Evolutionary conservation across 2,888 invertebrate species (phyloP), one percentile per base, ranked within the genome.

Genomic region (Drosophila peninsularis): DNA sequence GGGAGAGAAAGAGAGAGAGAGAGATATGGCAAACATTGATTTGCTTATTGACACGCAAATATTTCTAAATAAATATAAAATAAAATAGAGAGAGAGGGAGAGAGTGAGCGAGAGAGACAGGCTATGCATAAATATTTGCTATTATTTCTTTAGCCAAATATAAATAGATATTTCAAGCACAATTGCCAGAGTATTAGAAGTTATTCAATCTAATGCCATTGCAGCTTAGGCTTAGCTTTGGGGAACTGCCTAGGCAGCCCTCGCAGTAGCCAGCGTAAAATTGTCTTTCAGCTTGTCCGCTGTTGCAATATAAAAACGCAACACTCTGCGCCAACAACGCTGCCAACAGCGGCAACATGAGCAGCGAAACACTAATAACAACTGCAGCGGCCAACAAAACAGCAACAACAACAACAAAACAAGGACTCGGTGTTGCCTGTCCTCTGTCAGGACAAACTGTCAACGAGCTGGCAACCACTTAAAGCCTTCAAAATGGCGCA

Each of bases 401-500:
- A 55, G 39, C 49, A 66, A 2, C 56, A 24, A 24, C 49, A 56
- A 36, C 24, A 44, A 56, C 55, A 58, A 57, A 56, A 62, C 49
- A 58, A 61, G 45, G 55, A 63, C 34, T 65, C 54, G 47, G 17
- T 44, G 58, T 47, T 63, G 67, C 60, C 60, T 61, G 72, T 64
- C 71, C 76, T 70, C 65, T 78, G 76, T 70, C 74, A 85, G 80
- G 78, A 86, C 87, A 76, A 89, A 89, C 88, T 89, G 90, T 84
- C 87, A 89, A 89, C 90, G 90, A 88, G 88, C 82, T 83, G 82
- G 82, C 84, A 86, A 89, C 88, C 88, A 89, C 88, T 88, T 88
- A 89, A 88, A 88, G 87, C 90, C 87, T 80, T 80, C 87, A 87
- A 89, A 90, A 90, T 80, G 87, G 84, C 80, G 82, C 81, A 90